Conservation (phyloP, 2,113 vertebrate genomes). For the Phalacrocorax pelagicus region DNA sequence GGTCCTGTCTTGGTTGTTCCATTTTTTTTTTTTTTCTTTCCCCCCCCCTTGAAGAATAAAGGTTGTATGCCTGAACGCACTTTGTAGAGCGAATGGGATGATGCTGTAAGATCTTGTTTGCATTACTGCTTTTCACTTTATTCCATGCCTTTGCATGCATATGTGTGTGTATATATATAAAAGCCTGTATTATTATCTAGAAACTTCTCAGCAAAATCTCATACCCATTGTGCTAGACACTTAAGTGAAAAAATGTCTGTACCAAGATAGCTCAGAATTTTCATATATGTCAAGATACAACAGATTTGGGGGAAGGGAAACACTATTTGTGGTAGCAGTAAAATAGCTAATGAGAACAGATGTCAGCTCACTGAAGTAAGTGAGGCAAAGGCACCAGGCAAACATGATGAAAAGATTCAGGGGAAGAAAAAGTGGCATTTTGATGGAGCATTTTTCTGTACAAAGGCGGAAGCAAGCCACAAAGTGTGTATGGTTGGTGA, state of each 20-base stretch:
- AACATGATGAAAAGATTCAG: slow-evolving; percentile 5
- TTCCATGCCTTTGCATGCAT: not conserved
- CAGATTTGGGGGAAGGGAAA: slow-evolving; percentile 57
- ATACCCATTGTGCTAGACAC: slow-evolving; percentile 57
- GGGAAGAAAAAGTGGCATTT: not conserved
- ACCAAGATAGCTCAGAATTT: slow-evolving; percentile 60
- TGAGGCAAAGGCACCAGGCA: slow-evolving; percentile 38
- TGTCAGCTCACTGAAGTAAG: slow-evolving; percentile 58
- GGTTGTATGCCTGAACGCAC: not conserved
- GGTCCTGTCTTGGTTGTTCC: not conserved
- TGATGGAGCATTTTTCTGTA: not conserved
- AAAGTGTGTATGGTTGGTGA: not conserved
- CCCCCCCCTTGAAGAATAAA: not conserved
- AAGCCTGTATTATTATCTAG: slow-evolving; percentile 29
- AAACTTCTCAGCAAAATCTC: slow-evolving; percentile 35
- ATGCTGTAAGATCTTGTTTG: not conserved
- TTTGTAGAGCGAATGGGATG: not conserved
- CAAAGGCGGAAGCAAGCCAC: not conserved
- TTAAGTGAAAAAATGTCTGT: slow-evolving; percentile 48
- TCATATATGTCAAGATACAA: slow-evolving; percentile 63
- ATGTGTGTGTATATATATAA: not conserved
- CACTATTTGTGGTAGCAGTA: slow-evolving; percentile 63
- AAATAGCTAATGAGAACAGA: slow-evolving; percentile 71
- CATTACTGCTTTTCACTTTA: not conserved
- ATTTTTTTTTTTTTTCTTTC: not conserved